Evolutionary conservation across 2,888 invertebrate species (phyloP), one percentile per base, ranked within the genome.

Genomic region (Sinentomon sp.): DNA sequence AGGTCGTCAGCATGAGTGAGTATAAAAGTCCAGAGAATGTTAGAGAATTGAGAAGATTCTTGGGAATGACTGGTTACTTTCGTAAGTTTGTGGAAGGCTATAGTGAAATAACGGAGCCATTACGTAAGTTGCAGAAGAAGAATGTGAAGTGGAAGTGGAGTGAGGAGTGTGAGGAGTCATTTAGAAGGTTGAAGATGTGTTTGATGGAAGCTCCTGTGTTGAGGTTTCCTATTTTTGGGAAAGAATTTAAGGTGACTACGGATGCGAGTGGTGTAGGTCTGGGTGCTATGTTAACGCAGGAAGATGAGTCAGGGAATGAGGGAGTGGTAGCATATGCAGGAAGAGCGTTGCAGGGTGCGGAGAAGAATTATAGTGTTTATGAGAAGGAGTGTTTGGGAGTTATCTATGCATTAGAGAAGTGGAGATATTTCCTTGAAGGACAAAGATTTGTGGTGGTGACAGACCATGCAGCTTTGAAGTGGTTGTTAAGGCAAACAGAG

Each of bases 1-100:
- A 43, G 32, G 26, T 37, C 3, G 13, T 24, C 12, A 40, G 37
- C 3, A 40, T 45, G 4, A 12, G 6, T 1, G 38, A 42, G 1
- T 42, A 42, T 36, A 44, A 42, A 14, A 27, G 18, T 10, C 42
- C 45, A 1, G 32, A 12, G 30, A 17, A 2, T 7, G 28, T 35
- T 4, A 35, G 27, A 33, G 30, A 41, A 18, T n/a, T 43, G 2
- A 36, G 31, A 17, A 41, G 40, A 14, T 46, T 47, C 32, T 16
- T 43, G 2, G 45, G 45, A 2, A 33, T 47, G n/a, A 43, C 43
- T 32, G 35, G 36, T 2, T 46, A 45, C 34, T 45, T 47, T 35
- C 27, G 39, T 7, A 12, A 36, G 10, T 40, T 42, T 28, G 42
- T 45, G 6, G 28, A 23, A 19, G 34, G 37, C 9, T 44, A 44